Evolutionary conservation across 2,797 vertebrate genomes (phyloP), one percentile per base, ranked within the genome.

Genomic region (Clarias pachynema): DNA sequence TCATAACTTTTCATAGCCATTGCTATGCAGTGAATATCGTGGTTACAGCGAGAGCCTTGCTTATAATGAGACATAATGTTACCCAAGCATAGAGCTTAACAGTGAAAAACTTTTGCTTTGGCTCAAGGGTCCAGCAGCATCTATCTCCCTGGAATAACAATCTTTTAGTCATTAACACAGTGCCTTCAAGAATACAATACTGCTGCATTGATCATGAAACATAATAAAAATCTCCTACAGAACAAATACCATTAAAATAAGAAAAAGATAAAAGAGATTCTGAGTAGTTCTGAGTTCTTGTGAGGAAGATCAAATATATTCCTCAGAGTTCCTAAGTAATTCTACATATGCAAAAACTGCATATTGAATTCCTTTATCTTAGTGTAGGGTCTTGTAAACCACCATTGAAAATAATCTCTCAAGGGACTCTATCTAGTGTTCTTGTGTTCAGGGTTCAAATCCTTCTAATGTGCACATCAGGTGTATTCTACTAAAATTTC

Each of bases 111-210:
- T 31, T 20, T 59, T 57, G 26, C 15, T 53, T 53, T 70, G 34
- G 37, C 20, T 37, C 18, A 69, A 37, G 18, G 31, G 1, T n/a
- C 44, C 53, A 57, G 31, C 53, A 77, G 53, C 74, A 77, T 59
- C 53, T 77, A 77, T 59, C 53, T 77, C 53, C 1, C 18, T 22
- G 53, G 20, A 10, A 78, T 60, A 37, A n/a, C 12, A 34, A 62
- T 62, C 74, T 74, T 59, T 56, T 29, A 56, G 72, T 75, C 26
- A 77, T 77, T 57, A 20, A 77, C 26, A 57, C 16, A 56, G 53
- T 77, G 53, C 74, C 29, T 77, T 37, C 20, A 77, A 59, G 53
- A 77, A 8, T 7, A 79, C 0, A 3, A 79, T 79, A 79, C 20
- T n/a, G 53, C 18, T 34, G 12, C 10, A 10, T 62, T 62, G 31